These are phyloP conservation scores for Platygyra sinensis DNA, from an alignment of 64 coral and sea anemone species.

Conservation along the genomic window DNA sequence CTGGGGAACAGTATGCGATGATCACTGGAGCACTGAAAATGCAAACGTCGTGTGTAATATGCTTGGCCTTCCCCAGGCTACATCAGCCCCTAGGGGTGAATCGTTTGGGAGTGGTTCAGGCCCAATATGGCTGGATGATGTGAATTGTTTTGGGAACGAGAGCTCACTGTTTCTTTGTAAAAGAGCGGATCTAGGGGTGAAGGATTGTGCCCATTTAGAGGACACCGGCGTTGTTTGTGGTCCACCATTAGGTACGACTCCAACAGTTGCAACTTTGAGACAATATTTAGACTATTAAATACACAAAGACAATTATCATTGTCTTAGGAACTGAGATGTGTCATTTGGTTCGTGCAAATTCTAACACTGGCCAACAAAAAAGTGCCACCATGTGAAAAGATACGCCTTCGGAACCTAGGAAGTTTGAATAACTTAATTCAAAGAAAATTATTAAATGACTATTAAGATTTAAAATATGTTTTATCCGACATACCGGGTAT, in stretches of 20 bases:
- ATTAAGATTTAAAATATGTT: too few species aligned
- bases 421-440: too few species aligned
- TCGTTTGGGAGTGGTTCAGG: conserved; percentile 32
- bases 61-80: conserved; percentile 18
- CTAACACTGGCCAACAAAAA: too few species aligned
- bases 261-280: background rate
- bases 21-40: conserved; percentile 32
- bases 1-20: conserved; percentile 35
- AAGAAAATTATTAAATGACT: too few species aligned
- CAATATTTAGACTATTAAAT: too few species aligned
- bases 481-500: too few species aligned
- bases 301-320: too few species aligned
- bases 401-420: too few species aligned
- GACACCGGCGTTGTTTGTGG: conserved; percentile 60
- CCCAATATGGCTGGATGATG: conserved; percentile 24
- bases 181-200: background rate
- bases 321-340: too few species aligned
- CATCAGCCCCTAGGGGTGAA: background rate
- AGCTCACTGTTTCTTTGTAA: conserved; percentile 30
- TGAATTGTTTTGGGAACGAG: conserved; percentile 47
- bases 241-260: conserved; percentile 29
- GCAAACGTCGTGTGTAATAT: conserved; percentile 40
- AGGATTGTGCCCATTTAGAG: conserved; percentile 14
- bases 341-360: too few species aligned
- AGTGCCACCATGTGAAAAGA: too few species aligned